phyloP scores from a whole-genome alignment of 2,888 invertebrate species.

The Xylota segnis region DNA sequence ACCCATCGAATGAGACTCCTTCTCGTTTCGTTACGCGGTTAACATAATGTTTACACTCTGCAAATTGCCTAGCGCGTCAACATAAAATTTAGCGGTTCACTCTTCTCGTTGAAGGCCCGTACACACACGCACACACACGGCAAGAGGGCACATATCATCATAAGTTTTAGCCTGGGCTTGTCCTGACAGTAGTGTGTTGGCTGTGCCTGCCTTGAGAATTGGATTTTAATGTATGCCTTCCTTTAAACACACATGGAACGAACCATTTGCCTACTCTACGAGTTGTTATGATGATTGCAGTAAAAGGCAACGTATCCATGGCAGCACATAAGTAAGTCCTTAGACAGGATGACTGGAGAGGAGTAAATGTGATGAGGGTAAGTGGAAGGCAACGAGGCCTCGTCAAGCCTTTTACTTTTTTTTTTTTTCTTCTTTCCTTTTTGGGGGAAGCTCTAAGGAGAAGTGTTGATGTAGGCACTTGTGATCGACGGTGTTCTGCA shows the following conservation, averaged over 20 bases:
- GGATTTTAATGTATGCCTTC: slow-evolving; percentile 58
- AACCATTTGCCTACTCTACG: slow-evolving; percentile 22
- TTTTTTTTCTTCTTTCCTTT: neutral
- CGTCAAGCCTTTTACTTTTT: slow-evolving; percentile 51
- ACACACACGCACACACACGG: slow-evolving; percentile 9
- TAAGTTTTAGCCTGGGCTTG: slow-evolving; percentile 50
- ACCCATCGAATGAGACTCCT: slow-evolving; percentile 3
- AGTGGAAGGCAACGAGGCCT: slow-evolving; percentile 38
- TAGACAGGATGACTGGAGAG: slow-evolving; percentile 44
- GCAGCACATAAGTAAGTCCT: slow-evolving; percentile 55
- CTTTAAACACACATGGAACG: slow-evolving; percentile 36
- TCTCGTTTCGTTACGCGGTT: slow-evolving; percentile 74
- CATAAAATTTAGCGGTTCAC: slow-evolving; percentile 80
- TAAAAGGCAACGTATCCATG: slow-evolving; percentile 12
- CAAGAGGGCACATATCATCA: slow-evolving; percentile 24
- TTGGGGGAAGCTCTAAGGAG: neutral
- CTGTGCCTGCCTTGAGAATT: slow-evolving; percentile 42
- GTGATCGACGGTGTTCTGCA: slow-evolving; percentile 47
- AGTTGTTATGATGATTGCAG: slow-evolving; percentile 62
- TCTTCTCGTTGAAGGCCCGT: slow-evolving; percentile 39
- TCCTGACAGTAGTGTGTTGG: slow-evolving; percentile 29
- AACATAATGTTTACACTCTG: slow-evolving; percentile 82
- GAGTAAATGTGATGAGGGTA: slow-evolving; percentile 57
- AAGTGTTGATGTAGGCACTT: slow-evolving; percentile 71
- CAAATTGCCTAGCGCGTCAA: slow-evolving; percentile 83